phyloP scores from a whole-genome alignment of 2,888 invertebrate species.

The Cheilosia variabilis region DNA sequence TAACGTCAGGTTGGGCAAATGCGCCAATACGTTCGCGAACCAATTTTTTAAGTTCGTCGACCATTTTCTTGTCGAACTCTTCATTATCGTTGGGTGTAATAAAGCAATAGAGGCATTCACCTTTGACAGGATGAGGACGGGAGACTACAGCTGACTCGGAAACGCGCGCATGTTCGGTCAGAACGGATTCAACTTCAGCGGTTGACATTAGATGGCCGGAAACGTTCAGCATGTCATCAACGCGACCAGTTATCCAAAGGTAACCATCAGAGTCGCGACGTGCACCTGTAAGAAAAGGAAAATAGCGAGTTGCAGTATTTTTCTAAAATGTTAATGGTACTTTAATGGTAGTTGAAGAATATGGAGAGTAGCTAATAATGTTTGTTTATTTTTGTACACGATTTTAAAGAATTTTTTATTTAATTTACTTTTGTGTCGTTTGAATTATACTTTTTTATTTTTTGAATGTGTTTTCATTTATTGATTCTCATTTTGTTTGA shows the following conservation, averaged over 20 bases:
- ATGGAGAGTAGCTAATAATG: too few species aligned
- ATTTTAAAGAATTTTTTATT: neutral
- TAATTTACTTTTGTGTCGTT: too few species aligned
- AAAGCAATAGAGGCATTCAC: constrained; percentile 98
- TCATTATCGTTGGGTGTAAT: constrained; percentile 94
- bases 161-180: constrained; percentile 91
- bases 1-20: constrained; percentile 96
- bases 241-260: constrained; percentile 97
- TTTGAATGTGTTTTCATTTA: too few species aligned
- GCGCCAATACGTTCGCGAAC: constrained; percentile 97
- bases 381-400: neutral
- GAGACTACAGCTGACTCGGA: constrained; percentile 99
- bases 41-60: constrained; percentile 89
- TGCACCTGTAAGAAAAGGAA: constrained; percentile 87
- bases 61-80: constrained; percentile 88
- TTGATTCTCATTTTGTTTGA: too few species aligned
- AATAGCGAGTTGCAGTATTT: neutral
- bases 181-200: constrained; percentile 94
- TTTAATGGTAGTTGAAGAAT: too few species aligned
- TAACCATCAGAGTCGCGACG: constrained; percentile 96
- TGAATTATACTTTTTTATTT: too few species aligned
- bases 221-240: constrained; percentile 99
- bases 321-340: too few species aligned
- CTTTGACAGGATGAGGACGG: constrained; percentile 96
- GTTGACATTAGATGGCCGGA: constrained; percentile 99